Base-by-base conservation (phyloP, 2,113 vertebrate species). In the Empidonax traillii region DNA sequence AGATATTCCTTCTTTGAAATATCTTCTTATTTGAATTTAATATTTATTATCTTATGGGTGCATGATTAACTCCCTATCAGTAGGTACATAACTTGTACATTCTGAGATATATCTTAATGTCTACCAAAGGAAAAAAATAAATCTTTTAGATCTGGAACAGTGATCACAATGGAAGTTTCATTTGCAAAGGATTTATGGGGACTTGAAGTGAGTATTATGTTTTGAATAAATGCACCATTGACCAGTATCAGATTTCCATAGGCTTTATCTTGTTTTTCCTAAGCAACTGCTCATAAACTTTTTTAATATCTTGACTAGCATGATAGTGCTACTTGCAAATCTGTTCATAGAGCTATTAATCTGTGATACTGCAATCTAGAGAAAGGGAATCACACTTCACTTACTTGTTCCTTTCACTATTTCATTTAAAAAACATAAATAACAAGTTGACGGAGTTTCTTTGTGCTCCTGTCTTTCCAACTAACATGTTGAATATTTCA, bases 91-190 rank as follows among this genome's bases (percentile, higher is more conserved):
- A 93, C 62, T 78, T 62, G 63, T 88, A 81, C 69, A 56, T 94
- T 97, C 84, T 95, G 80, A 96, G 92, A 96, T 91, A 90, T 90
- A 90, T 95, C 97, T 96, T 96, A 73, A 86, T 77, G 92, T 96
- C 97, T 96, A 93, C 83, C 58, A 76, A 78, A 83, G 85, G 30
- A 83, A 87, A 91, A 69, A 24, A 68, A 92, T 94, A 93, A 96
- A 97, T 97, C 75, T 90, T 89, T 97, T 96, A 92, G 97, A 96
- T 98, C 90, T 98, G 97, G 97, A 97, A 98, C 92, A 96, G 80
- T 94, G 97, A 98, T 97, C 97, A 98, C 97, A 97, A 97, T 96
- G 81, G 93, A 97, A 90, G 87, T 96, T 96, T 98, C 94, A 68
- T 95, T 95, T 94, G 71, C 58, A 82, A 94, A 95, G 93, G 95